Evolutionary conservation across 35 echinoderm and acorn worm genomes (phyloP), one percentile per base, ranked within the genome.

Genomic region (Heliocidaris tuberculata): DNA sequence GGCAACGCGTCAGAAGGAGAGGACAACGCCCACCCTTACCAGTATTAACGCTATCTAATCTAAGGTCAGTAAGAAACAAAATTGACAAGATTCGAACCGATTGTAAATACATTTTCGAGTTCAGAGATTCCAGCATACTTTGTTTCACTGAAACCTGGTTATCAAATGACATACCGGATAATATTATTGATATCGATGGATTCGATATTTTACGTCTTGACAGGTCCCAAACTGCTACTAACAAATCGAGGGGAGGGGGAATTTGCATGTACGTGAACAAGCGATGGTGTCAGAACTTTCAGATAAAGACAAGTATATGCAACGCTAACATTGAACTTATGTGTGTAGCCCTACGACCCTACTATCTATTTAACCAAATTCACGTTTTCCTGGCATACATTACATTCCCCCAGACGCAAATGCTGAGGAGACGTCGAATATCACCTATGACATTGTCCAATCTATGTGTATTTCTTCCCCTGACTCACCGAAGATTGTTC

Each of bases 131-230:
- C 19, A 87, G 94, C 59, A 32, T 94, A 5, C 16, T 94, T 21
- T 94, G 94, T 61, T 86, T 94, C 31, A 94, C 94, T 7, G 94
- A 94, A 86, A 94, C 94, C 48, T 94, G 94, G 94, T 32, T 94
- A 13, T 13, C 86, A 6, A 31, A 5, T 7, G 24, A 15, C 31
- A 94, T 94, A 32, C 59, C 59, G 4, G 27, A 86, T 6, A 32
- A 94, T 17, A 94, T 42, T 27, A 85, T 85, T 85, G 65, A 85
- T 85, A 85, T 85, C 4, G n/a, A 85, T n/a, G 65, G 65, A 85
- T 85, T 85, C n/a, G 2, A 85, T 15, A 19, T 85, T 19, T 19
- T 85, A 19, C 15, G 65, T 19, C n/a, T 85, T 85, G 65, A 85
- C n/a, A 85, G 65, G n/a, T 85, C 65, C 15, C 15, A 85, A 85